Conservation (phyloP, 2,113 vertebrate species). For the Poeciliopsis retropinna region DNA sequence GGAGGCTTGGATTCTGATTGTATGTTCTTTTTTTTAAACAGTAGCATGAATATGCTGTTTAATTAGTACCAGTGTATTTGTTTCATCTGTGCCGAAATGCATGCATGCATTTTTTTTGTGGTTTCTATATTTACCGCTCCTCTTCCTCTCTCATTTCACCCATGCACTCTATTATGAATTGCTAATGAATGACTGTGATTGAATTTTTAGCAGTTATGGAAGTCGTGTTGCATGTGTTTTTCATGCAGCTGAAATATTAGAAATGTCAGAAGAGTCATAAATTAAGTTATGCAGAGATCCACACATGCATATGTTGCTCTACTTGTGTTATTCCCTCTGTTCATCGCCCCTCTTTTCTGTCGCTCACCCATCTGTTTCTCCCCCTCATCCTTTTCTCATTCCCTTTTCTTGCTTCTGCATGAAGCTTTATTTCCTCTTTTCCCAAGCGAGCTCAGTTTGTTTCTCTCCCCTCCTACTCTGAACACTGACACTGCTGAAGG, state of each 20-base stretch:
- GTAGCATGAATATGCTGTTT: slow-evolving; percentile 21
- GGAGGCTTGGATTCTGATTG: not conserved
- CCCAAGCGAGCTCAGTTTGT: slow-evolving; percentile 59
- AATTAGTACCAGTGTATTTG: slow-evolving; percentile 43
- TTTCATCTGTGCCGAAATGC: slow-evolving; percentile 32
- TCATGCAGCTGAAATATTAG: slow-evolving; percentile 16
- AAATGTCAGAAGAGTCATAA: slow-evolving; percentile 18
- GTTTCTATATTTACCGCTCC: slow-evolving; percentile 13
- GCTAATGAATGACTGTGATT: slow-evolving; percentile 13
- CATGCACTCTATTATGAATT: slow-evolving; percentile 22
- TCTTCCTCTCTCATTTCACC: not conserved
- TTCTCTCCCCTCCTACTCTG: slow-evolving; percentile 64
- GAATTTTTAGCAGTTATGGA: slow-evolving; percentile 28
- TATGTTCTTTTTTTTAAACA: not conserved
- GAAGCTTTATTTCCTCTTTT: slow-evolving; percentile 42
- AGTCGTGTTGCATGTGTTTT: slow-evolving; percentile 34
- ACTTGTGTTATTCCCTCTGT: slow-evolving; percentile 23
- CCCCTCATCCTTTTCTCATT: slow-evolving; percentile 21
- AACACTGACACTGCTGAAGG: slow-evolving; percentile 58
- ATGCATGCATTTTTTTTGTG: not conserved
- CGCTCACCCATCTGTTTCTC: slow-evolving; percentile 15
- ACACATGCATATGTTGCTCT: slow-evolving; percentile 28
- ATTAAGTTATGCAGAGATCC: slow-evolving; percentile 28
- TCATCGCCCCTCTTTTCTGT: not conserved
- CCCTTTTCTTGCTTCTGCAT: slow-evolving; percentile 39